Conservation (phyloP, 2,888 invertebrate genomes). For the Aporophyla nigra region DNA sequence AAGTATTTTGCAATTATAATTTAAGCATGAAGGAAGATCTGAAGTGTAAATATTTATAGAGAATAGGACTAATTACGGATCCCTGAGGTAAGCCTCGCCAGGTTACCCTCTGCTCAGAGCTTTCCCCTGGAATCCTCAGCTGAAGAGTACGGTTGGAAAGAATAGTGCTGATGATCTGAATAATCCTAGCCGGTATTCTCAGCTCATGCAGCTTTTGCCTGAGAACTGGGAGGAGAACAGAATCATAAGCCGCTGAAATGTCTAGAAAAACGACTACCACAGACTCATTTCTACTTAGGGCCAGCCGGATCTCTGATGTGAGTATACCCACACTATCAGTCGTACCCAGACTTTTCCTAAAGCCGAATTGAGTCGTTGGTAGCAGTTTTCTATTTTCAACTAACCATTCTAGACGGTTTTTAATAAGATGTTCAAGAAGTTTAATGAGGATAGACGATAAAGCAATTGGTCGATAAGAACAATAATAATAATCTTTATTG, state of each 20-base stretch:
- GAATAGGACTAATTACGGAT: background rate
- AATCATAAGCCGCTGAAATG: background rate
- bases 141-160: too few relatives aligned
- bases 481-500: too few relatives aligned
- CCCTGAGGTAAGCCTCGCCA: background rate
- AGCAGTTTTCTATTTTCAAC: background rate
- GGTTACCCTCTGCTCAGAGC: background rate
- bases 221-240: background rate
- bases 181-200: background rate
- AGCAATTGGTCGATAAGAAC: too few relatives aligned
- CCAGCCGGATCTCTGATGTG: too few relatives aligned
- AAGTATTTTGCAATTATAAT: slow-evolving; percentile 1
- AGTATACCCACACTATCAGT: too few relatives aligned
- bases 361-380: background rate
- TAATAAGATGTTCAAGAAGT: background rate
- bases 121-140: background rate
- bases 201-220: background rate
- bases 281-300: background rate
- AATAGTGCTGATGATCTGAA: too few relatives aligned
- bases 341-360: background rate
- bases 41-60: background rate
- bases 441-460: background rate
- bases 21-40: background rate
- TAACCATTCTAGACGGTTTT: background rate
- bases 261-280: background rate